phyloP scores from a whole-genome alignment of 2,113 vertebrate genomes.

The Prolemur simus region DNA sequence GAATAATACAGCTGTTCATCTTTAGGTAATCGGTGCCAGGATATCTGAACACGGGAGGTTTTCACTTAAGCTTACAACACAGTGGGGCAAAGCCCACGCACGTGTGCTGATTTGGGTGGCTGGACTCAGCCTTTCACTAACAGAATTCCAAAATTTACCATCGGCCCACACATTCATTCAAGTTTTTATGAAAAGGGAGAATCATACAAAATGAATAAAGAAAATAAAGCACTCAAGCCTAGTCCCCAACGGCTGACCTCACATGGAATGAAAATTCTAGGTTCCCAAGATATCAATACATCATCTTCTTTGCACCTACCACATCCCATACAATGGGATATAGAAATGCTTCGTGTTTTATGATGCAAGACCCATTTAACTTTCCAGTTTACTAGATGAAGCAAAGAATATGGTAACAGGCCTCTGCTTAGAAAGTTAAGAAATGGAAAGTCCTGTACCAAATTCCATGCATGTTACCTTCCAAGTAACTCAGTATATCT shows the following conservation, averaged over 20 bases:
- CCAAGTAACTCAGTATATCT: neutral
- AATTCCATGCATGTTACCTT: neutral
- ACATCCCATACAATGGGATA: neutral
- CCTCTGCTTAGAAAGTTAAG: neutral
- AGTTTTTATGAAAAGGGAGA: neutral
- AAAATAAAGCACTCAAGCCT: neutral
- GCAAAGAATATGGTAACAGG: neutral
- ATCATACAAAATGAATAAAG: neutral
- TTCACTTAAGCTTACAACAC: neutral
- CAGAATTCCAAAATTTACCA: neutral
- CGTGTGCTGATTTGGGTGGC: neutral
- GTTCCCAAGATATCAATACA: neutral
- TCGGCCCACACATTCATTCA: neutral
- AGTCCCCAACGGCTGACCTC: neutral
- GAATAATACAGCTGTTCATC: neutral
- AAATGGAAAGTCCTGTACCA: neutral
- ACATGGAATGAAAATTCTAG: neutral
- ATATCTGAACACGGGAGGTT: neutral
- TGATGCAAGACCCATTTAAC: neutral
- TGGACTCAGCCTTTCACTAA: neutral
- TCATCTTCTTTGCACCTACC: neutral
- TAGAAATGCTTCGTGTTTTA: neutral
- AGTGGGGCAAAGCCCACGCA: fast-evolving
- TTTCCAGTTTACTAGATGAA: neutral
- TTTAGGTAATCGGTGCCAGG: neutral